Evolutionary conservation across 2,797 vertebrate genomes (phyloP), one percentile per base, ranked within the genome.

Genomic region (Uromys caudimaculatus): DNA sequence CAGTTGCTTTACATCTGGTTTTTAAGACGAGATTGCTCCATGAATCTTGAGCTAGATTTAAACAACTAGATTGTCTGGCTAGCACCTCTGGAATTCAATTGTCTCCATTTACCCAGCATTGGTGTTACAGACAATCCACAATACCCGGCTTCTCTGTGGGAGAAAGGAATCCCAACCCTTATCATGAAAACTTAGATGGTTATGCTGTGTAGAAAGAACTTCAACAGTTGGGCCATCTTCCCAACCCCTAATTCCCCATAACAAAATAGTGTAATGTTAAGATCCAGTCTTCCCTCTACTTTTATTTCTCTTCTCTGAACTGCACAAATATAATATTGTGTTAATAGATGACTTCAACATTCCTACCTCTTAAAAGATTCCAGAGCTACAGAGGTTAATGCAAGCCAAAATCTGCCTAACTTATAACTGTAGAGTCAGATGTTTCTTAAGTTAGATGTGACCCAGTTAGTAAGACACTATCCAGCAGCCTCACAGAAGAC

Each of bases 381-480:
- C 87, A 88, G 50, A 96, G 8, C 19, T 90, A 60, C 19, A 75
- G 19, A 58, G 87, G 9, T 47, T 88, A 94, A 95, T 69, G 44
- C 3, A 82, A 93, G 32, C 16, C 7, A 60, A 95, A 90, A 86
- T 75, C 41, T 97, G 44, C 44, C 56, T 88, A 81, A 77, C 62
- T 94, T 76, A 11, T 69, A 94, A 92, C 6, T 90, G n/a, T 89
- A 73, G 64, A 83, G 6, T 96, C 29, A 85, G 67, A 89, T 79
- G 23, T 87, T 96, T 96, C 92, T 54, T 89, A 95, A 78, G 77
- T 94, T 92, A 89, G 95, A 83, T 60, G n/a, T 96, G 89, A 96
- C 67, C 92, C 17, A 94, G 23, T 95, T 97, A 91, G 47, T 90
- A 94, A n/a, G 35, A 71, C 73, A 85, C 60, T 38, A 76, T 32